Evolutionary conservation across 2,797 vertebrate genomes (phyloP), one percentile per base, ranked within the genome.

Genomic region (Thunnus albacares): DNA sequence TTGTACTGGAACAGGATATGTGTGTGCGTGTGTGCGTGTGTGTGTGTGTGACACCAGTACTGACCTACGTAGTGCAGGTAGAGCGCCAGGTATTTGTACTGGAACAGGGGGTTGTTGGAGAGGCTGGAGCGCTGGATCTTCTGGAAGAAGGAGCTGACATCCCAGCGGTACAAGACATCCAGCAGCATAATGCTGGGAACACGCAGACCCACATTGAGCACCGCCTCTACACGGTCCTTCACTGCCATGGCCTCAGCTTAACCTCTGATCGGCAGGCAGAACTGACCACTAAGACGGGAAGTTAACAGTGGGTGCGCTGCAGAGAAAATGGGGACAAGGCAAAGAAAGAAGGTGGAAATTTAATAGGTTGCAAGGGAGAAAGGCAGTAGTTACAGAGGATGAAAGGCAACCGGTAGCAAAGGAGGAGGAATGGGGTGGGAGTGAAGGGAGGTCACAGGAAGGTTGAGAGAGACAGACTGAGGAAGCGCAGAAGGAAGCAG

Each of bases 111-210:
- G 88, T 99, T 99, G 94, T 98, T 99, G 93, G 94, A 97, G 87
- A 99, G 96, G 90, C 97, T 99, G 93, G 97, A 98, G 89, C 97
- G 97, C 93, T 99, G 98, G 95, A 99, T 98, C 96, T 99, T 98
- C 95, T 99, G 98, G 95, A 99, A 99, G 93, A 99, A 99, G 18
- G 98, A 99, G 95, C 97, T 97, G 91, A 99, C 98, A 43, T 99
- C 98, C 98, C 98, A 99, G 87, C 97, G 95, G 94, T 99, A 99
- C 66, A 99, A 94, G 89, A 99, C 97, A 67, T 99, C 98, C 91
- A 99, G 93, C 66, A 99, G 94, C 98, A 99, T 98, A 95, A 99
- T 99, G 95, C 98, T 99, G 64, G 98, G 98, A 66, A 99, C 97
- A 74, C 98, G 94, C 22, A 99, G 95, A 86, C 97, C 97, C 96